These are phyloP conservation scores for Nomia melanderi DNA, from an alignment of 1,140 invertebrate species.

Conservation along the genomic window DNA sequence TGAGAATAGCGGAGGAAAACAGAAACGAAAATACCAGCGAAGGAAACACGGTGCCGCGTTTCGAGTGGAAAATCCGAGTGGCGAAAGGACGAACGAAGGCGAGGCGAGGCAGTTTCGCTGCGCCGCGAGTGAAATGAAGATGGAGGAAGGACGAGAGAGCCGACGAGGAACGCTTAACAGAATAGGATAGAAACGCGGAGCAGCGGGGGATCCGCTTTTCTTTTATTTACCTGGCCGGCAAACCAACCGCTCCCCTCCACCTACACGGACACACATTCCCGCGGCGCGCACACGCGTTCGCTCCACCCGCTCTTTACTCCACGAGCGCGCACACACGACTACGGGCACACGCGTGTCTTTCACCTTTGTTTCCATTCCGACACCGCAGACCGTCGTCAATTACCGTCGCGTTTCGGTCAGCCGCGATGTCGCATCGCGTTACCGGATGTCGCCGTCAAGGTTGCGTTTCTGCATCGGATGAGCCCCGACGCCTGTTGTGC, in stretches of 20 bases:
- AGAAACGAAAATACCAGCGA: background rate
- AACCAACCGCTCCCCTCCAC: background rate
- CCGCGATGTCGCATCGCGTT: conserved; percentile 12
- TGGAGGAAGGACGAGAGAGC: conserved; percentile 8
- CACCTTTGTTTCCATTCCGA: conserved; percentile 12
- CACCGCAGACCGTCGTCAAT: conserved; percentile 40
- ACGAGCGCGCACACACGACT: no score
- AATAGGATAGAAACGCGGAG: conserved; percentile 16
- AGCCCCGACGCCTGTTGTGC: background rate
- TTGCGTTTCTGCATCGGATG: background rate
- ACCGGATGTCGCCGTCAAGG: conserved; percentile 4
- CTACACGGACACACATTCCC: background rate
- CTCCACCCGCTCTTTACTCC: background rate
- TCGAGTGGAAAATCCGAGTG: background rate
- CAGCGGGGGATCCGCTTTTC: conserved; percentile 20
- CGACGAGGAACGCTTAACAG: background rate
- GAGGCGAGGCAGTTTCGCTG: conserved; percentile 1
- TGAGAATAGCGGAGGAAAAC: background rate
- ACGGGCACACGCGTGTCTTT: conserved; percentile 2
- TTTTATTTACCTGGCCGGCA: conserved; percentile 32
- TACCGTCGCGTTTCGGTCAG: conserved; percentile 21
- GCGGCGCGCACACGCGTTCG: background rate
- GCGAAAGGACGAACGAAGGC: conserved; percentile 14
- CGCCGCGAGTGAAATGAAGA: conserved; percentile 6
- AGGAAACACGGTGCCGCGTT: background rate